Percentiles rank a stretch among this genome's conserved stretches.
Conservation (phyloP, 1,140 invertebrate genomes). For the Samia ricini region DNA sequence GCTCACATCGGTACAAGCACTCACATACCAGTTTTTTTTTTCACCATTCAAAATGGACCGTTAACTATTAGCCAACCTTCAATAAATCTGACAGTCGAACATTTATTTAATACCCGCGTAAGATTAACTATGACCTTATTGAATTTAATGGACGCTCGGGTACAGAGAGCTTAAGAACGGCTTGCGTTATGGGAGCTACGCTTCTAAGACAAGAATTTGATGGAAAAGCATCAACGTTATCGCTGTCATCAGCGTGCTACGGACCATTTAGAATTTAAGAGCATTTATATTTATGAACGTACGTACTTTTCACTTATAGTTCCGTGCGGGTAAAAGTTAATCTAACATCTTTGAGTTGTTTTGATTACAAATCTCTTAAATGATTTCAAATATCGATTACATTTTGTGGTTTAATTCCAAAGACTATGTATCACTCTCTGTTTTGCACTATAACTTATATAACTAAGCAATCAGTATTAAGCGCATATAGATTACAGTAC, state of each 20-base stretch:
- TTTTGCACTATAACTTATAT: no score
- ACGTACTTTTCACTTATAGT: not conserved
- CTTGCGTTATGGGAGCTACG: constrained; percentile 28
- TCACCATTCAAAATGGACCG: constrained; percentile 2
- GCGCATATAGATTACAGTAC: no score
- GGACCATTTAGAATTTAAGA: not conserved
- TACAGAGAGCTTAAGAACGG: constrained; percentile 41
- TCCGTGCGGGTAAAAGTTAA: not conserved
- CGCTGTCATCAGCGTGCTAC: not conserved
- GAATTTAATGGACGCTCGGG: constrained; percentile 56
- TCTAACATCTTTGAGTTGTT: not conserved
- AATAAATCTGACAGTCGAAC: constrained; percentile 53
- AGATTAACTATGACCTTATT: constrained; percentile 61
- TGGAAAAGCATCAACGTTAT: not conserved
- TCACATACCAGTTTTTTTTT: not conserved
- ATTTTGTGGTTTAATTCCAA: no score
- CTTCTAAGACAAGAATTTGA: not conserved
- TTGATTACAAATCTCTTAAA: not conserved
- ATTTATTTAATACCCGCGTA: constrained; percentile 65
- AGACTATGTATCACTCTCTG: no score
- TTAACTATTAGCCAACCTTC: constrained; percentile 24
- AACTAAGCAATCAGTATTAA: no score
- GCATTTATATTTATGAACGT: not conserved
- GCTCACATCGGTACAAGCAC: not conserved
- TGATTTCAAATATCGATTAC: not conserved